These are phyloP conservation scores for Megaustenia siamemsis DNA, from an alignment of 2,888 invertebrate species.

Conservation along the genomic window DNA sequence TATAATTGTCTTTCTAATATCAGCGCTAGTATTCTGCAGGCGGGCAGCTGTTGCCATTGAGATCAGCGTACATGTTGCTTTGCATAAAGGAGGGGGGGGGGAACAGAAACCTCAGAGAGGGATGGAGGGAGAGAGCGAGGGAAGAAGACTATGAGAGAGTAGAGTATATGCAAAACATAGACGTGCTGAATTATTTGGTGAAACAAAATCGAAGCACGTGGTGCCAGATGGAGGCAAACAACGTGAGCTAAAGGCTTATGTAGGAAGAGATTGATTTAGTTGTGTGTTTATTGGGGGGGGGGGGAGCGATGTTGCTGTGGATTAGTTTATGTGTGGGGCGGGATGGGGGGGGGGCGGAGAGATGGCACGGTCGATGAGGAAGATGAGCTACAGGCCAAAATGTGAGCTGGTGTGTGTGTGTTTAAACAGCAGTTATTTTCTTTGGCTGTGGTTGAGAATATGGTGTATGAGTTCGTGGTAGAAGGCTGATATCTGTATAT, in stretches of 20 bases:
- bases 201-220: background rate
- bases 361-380: too few species aligned
- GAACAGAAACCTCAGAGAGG: background rate
- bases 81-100: background rate
- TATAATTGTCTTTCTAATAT: background rate
- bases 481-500: too few species aligned
- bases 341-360: too few species aligned
- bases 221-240: conserved; percentile 10
- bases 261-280: conserved; percentile 68
- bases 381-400: too few species aligned
- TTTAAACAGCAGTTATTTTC: too few species aligned
- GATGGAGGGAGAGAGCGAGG: background rate
- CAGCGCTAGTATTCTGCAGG: background rate
- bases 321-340: background rate
- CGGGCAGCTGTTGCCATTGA: background rate
- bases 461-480: too few species aligned
- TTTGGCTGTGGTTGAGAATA: too few species aligned
- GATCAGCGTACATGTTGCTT: background rate
- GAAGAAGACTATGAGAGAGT: too few species aligned
- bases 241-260: background rate
- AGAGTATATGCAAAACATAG: background rate
- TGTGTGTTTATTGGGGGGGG: background rate
- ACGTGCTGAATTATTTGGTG: background rate
- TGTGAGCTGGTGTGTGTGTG: too few species aligned
- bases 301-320: background rate